Conservation (phyloP, 2,113 vertebrate species). For the Oryzias melastigma region DNA sequence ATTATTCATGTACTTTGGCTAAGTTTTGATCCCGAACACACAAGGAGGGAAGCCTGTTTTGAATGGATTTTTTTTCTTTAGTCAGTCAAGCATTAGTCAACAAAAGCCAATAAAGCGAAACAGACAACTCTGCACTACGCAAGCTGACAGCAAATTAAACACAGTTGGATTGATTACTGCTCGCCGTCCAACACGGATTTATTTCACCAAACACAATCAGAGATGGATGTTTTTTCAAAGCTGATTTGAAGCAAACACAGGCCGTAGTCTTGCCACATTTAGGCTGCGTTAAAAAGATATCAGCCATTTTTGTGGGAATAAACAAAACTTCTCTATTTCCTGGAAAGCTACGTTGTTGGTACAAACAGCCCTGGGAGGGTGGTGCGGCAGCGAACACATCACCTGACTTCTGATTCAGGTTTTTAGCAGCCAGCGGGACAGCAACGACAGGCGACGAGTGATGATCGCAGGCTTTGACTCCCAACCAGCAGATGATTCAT, state of each 20-base stretch:
- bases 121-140: constrained; percentile 53
- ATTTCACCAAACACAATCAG: constrained; percentile 65
- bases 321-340: constrained; percentile 51
- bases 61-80: constrained; percentile 58
- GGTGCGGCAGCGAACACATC: constrained; percentile 60
- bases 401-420: constrained; percentile 78
- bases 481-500: constrained; percentile 52
- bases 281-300: constrained; percentile 38
- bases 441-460: constrained; percentile 65
- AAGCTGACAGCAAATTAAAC: constrained; percentile 66
- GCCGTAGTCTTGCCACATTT: constrained; percentile 9
- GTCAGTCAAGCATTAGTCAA: constrained; percentile 74
- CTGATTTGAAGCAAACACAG: constrained; percentile 37
- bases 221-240: constrained; percentile 57
- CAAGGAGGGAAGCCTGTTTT: constrained; percentile 67
- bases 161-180: constrained; percentile 55
- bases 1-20: not conserved
- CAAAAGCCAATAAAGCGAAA: constrained; percentile 69
- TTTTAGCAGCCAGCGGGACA: constrained; percentile 63
- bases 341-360: constrained; percentile 61
- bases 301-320: constrained; percentile 22
- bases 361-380: constrained; percentile 58
- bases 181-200: constrained; percentile 59
- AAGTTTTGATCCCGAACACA: constrained; percentile 13
- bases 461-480: constrained; percentile 62